Evolutionary conservation across 2,113 vertebrate genomes (phyloP).

Genomic region (Chinchilla lanigera): DNA sequence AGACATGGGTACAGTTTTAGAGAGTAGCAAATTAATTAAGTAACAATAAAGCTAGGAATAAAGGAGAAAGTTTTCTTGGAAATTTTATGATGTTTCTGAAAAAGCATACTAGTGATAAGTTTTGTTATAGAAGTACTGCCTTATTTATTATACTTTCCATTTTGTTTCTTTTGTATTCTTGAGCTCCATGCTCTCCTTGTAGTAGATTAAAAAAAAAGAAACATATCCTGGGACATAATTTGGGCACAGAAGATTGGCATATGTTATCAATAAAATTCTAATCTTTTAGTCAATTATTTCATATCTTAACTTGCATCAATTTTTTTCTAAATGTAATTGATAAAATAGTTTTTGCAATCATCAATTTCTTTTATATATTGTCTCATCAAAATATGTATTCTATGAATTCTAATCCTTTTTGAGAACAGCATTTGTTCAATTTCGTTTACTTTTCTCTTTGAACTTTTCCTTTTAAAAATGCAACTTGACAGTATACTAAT

Average conservation of each 20-base stretch:
- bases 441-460: slow-evolving; percentile 54
- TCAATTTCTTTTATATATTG: background rate
- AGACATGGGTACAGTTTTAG: slow-evolving; percentile 20
- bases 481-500: slow-evolving; percentile 1
- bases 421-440: slow-evolving; percentile 5
- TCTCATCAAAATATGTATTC: background rate
- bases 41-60: background rate
- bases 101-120: background rate
- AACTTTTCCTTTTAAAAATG: slow-evolving; percentile 53
- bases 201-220: background rate
- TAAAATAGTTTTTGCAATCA: background rate
- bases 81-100: slow-evolving; percentile 29
- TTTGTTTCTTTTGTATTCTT: slow-evolving; percentile 30
- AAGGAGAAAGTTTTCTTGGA: background rate
- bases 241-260: background rate
- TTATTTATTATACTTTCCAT: background rate
- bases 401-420: background rate
- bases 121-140: background rate
- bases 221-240: background rate
- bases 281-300: background rate
- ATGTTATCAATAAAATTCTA: background rate
- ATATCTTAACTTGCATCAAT: slow-evolving; percentile 18
- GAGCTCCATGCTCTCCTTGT: background rate
- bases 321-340: background rate
- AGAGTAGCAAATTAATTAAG: background rate